Percentiles rank a stretch among this genome's conserved stretches.
phyloP scores from a whole-genome alignment of 2,113 vertebrate species.

The Syrmaticus mikado region DNA sequence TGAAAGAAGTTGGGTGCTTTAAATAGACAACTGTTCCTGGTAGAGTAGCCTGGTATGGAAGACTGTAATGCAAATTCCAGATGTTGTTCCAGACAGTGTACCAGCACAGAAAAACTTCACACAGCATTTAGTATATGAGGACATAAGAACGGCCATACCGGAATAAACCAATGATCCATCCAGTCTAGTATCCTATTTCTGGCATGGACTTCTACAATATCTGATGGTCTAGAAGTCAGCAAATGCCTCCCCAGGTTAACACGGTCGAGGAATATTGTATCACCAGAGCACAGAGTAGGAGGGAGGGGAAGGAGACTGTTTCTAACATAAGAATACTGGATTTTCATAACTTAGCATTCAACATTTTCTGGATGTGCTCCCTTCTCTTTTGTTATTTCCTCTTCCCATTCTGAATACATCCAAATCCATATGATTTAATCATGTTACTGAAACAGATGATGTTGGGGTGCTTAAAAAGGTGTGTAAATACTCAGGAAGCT shows the following conservation, averaged over 20 bases:
- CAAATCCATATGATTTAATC: not conserved
- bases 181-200: not conserved
- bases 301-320: not conserved
- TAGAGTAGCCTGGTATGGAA: not conserved
- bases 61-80: constrained; percentile 36
- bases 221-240: not conserved
- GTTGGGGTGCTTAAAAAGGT: not conserved
- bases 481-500: not conserved
- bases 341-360: not conserved
- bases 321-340: not conserved
- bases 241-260: not conserved
- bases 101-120: not conserved
- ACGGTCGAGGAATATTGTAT: not conserved
- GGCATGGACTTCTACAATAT: not conserved
- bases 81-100: constrained; percentile 36
- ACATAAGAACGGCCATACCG: not conserved
- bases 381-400: not conserved
- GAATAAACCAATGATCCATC: constrained; percentile 22
- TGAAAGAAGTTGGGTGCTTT: not conserved
- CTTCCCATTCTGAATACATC: not conserved
- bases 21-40: not conserved
- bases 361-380: not conserved
- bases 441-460: not conserved
- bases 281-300: not conserved
- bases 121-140: not conserved